Base-by-base conservation (phyloP, 2,888 invertebrate genomes). In the Philopedon plagiatum region DNA sequence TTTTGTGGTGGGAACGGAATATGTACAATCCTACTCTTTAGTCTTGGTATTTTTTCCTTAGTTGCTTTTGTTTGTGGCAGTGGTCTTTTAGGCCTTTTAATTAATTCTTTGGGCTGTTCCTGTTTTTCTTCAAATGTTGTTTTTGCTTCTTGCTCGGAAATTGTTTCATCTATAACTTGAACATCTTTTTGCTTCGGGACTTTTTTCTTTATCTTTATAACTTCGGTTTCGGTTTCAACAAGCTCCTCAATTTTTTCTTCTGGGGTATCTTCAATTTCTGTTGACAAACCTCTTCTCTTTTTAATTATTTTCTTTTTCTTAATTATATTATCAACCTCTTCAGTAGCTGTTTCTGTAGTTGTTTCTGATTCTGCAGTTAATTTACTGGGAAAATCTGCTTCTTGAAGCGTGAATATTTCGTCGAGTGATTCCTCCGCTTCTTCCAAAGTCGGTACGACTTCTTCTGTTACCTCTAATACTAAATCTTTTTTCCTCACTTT, bases 1-100 rank as follows among this genome's bases (percentile, higher is more conserved):
- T 82, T 75, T 13, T 76, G 67, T 5, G 88, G 87, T 39, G 88
- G 88, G 79, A 86, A 88, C 9, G 85, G 83, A 13, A 87, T 77
- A 61, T 81, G 79, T 21, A 75, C 82, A 56, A 87, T 87, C 80
- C 86, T 81, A 77, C 88, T 88, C 39, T 66, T 69, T 37, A 64
- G 64, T 72, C 73, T 5, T 54, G 76, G 77, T 75, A 78, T 68
- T 64, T 65, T 71, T 64, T 80, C 77, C 71, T 79, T 62, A 71
- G 77, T 80, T 81, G 5, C 74, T 78, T 81, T 81, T 1, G 80
- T 80, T 0, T 64, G 67, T n/a, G 37, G 70, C 18, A 73, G 69
- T 29, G 57, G 44, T 32, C 84, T 79, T 79, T 86, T 62, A 21
- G 39, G 37, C 32, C 84, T 79, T 78, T 86, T 84, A 26, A 86